A percentile compares a stretch with the other conserved stretches of the same genome.
Evolutionary conservation across 1,140 invertebrate species (phyloP).

Genomic region (Acromyrmex echinatior): DNA sequence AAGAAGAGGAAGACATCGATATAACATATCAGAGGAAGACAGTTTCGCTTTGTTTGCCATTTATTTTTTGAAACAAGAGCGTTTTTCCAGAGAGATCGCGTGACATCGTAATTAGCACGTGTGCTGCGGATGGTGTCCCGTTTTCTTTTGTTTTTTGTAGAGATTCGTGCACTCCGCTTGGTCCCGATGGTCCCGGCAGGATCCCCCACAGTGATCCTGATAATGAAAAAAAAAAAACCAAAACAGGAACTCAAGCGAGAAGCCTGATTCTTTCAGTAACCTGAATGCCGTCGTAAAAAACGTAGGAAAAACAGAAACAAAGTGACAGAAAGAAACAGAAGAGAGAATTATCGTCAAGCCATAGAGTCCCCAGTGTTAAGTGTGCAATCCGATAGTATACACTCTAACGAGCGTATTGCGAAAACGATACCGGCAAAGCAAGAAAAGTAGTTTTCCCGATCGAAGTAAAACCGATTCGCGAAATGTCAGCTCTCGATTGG

Average conservation of each 20-base stretch:
- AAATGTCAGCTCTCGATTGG: slow-evolving; percentile 6
- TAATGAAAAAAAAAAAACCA: slow-evolving; percentile 67
- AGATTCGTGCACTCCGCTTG: slow-evolving; percentile 66
- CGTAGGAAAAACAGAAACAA: slow-evolving; percentile 1
- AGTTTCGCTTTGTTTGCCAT: slow-evolving; percentile 18
- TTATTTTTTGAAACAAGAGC: slow-evolving; percentile 34
- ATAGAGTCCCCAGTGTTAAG: slow-evolving; percentile 48
- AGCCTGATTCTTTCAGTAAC: slow-evolving; percentile 61
- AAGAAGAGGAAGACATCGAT: background rate
- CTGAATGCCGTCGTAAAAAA: slow-evolving; percentile 59
- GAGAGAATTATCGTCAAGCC: slow-evolving; percentile 63
- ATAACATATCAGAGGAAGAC: background rate
- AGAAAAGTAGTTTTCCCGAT: slow-evolving; percentile 26
- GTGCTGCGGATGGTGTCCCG: slow-evolving; percentile 54
- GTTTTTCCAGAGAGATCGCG: slow-evolving; percentile 38
- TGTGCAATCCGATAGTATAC: slow-evolving; percentile 6
- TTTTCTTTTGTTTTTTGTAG: slow-evolving; percentile 68
- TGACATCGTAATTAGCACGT: slow-evolving; percentile 66
- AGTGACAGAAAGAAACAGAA: slow-evolving; percentile 33
- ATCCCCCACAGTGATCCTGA: slow-evolving; percentile 65
- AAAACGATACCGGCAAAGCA: background rate
- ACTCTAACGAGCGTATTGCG: slow-evolving; percentile 2
- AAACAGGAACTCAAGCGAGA: slow-evolving; percentile 65
- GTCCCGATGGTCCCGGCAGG: slow-evolving; percentile 57
- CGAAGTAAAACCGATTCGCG: background rate